Conservation (phyloP, 2,797 vertebrate species). For the Rachycentron canadum region DNA sequence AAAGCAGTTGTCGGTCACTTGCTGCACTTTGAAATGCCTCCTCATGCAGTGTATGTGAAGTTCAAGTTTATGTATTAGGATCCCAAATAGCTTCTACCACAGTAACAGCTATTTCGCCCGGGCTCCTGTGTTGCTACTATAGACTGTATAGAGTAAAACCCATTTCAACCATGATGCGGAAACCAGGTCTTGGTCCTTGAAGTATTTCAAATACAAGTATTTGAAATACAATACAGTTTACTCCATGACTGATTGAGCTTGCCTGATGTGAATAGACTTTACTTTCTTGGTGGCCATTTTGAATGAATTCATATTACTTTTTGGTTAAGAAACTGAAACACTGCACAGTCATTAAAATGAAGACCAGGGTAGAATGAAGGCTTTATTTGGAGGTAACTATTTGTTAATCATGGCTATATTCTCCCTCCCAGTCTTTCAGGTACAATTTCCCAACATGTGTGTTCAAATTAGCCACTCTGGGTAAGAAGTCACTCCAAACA, state of each 20-base stretch:
- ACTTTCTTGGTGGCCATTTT: constrained; percentile 1
- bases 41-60: constrained; percentile 50
- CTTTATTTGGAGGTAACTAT: neutral
- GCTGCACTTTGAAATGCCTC: constrained; percentile 44
- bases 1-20: constrained; percentile 23
- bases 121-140: constrained; percentile 39
- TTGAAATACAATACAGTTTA: constrained; percentile 43
- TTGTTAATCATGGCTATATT: neutral
- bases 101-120: constrained; percentile 19
- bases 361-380: neutral
- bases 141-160: constrained; percentile 51
- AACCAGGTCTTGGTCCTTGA: constrained; percentile 16
- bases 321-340: constrained; percentile 5
- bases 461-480: neutral
- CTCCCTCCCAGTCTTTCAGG: no score
- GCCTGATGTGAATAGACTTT: neutral
- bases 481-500: neutral
- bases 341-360: neutral
- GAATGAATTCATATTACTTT: neutral
- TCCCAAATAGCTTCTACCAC: constrained; percentile 30
- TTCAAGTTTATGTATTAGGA: constrained; percentile 10
- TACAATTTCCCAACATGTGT: neutral
- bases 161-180: constrained; percentile 66
- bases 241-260: constrained; percentile 54
- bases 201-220: constrained; percentile 57